Evolutionary conservation across 2,888 invertebrate genomes (phyloP), one percentile per base, ranked within the genome.

Genomic region (Drosophila subsilvestris): DNA sequence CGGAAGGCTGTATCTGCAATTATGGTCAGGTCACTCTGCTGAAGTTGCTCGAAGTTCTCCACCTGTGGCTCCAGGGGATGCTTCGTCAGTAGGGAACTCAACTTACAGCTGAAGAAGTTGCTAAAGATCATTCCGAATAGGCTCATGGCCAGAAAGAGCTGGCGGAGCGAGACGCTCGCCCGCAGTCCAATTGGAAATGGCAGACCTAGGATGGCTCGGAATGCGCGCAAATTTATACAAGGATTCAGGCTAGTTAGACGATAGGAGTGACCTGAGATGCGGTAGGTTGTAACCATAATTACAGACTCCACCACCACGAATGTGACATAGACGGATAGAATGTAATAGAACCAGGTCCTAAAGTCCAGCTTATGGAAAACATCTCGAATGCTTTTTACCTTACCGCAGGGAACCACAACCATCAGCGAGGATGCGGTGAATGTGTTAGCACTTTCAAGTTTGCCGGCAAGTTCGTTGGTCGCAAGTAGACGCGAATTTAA

Each of bases 321-420:
- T 0, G 50, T 14, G 1, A 67, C 42, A 45, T 73, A 75, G 3
- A 59, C 50, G 2, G 37, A 49, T 0, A 76, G 18, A 3, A 76
- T 45, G 27, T 62, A 50, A 1, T 32, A 4, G 0, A 44, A 47
- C 17, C 56, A 62, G 12, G 8, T 49, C 6, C n/a, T 63, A 0
- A 75, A 1, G 7, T 53, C 54, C 0, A 62, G 25, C 1, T 44
- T 25, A 1, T 8, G 37, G 6, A 62, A 67, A 0, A 78, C 45
- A 8, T 70, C 61, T 0, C n/a, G 8, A 25, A 73, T 17, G n/a
- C 14, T 20, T 29, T 61, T 59, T 9, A 37, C 7, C 1, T 29
- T 48, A 0, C 51, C 56, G 54, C 79, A 79, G 0, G 78, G 79
- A 6, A 76, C 77, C 1, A 74, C 47, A 7, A 78, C 10, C 8